Evolutionary conservation across 2,888 invertebrate species (phyloP).

Genomic region (Synergus japonicus): DNA sequence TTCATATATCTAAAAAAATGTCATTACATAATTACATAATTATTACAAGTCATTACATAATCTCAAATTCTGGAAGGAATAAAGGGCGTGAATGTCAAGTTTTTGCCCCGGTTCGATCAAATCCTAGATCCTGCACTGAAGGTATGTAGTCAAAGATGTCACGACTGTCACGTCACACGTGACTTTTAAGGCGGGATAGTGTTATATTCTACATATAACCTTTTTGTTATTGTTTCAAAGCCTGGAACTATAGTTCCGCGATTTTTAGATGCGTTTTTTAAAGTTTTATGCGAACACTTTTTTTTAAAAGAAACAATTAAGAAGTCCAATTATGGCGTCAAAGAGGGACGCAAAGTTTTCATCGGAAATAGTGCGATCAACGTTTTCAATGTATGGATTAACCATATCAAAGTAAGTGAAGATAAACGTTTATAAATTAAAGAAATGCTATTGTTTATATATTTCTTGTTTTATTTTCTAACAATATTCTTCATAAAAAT

Average conservation of each 20-base stretch:
- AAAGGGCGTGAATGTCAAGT: too few relatives aligned
- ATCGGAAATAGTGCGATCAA: slow-evolving; percentile 82
- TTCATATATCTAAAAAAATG: too few relatives aligned
- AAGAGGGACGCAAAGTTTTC: neutral
- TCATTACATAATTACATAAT: too few relatives aligned
- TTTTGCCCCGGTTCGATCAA: too few relatives aligned
- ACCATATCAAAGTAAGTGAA: slow-evolving; percentile 81
- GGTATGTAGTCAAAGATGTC: too few relatives aligned
- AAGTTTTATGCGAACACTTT: neutral
- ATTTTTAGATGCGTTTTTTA: neutral
- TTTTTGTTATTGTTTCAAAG: neutral
- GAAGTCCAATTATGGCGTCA: neutral
- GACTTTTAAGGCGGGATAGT: too few relatives aligned
- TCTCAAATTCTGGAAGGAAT: too few relatives aligned
- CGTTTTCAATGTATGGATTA: slow-evolving; percentile 88
- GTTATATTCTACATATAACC: too few relatives aligned
- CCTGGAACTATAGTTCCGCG: neutral
- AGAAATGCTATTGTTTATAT: neutral
- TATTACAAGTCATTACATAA: too few relatives aligned
- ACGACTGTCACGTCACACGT: too few relatives aligned
- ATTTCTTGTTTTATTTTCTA: slow-evolving; percentile 43
- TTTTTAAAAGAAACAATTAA: neutral
- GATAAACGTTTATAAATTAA: slow-evolving; percentile 7
- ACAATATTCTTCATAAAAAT: neutral
- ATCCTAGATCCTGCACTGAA: too few relatives aligned